phyloP scores from a whole-genome alignment of 2,888 invertebrate genomes.

The Unio pictorum region DNA sequence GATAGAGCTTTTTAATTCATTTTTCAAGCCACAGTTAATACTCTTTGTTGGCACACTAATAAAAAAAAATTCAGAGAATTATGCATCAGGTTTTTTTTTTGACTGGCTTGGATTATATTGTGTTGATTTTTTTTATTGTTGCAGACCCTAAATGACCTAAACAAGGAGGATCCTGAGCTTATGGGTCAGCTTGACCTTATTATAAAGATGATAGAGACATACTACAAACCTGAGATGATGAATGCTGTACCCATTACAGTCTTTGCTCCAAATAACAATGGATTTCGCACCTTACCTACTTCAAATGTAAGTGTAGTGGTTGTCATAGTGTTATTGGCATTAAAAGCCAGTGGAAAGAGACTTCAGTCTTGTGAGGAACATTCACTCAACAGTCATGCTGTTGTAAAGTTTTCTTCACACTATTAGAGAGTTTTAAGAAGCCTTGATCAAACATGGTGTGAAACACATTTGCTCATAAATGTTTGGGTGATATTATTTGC shows the following conservation, averaged over 20 bases:
- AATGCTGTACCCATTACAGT: slow-evolving; percentile 60
- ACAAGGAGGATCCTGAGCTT: slow-evolving; percentile 36
- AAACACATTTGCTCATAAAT: too few species aligned
- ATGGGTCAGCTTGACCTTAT: slow-evolving; percentile 40
- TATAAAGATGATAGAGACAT: slow-evolving; percentile 31
- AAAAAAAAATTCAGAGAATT: too few species aligned
- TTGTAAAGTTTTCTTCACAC: too few species aligned
- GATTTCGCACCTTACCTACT: slow-evolving; percentile 37
- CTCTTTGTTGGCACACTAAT: too few species aligned
- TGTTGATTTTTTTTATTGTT: slow-evolving; percentile 10
- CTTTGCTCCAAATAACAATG: slow-evolving; percentile 54
- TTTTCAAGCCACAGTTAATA: too few species aligned
- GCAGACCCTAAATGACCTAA: slow-evolving; percentile 46
- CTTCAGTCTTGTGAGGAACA: neutral
- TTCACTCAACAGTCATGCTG: neutral
- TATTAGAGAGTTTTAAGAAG: too few species aligned
- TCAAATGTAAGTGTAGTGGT: slow-evolving; percentile 21
- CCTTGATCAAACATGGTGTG: too few species aligned
- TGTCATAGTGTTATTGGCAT: neutral
- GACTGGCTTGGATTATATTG: neutral
- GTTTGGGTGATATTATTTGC: too few species aligned
- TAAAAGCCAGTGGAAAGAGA: neutral
- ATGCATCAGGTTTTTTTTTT: neutral
- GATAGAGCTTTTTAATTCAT: neutral
- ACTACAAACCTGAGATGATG: slow-evolving; percentile 46